Percentiles rank a stretch among this genome's conserved stretches.
phyloP scores from a whole-genome alignment of 2,113 vertebrate genomes.

The Prietella phreatophila region DNA sequence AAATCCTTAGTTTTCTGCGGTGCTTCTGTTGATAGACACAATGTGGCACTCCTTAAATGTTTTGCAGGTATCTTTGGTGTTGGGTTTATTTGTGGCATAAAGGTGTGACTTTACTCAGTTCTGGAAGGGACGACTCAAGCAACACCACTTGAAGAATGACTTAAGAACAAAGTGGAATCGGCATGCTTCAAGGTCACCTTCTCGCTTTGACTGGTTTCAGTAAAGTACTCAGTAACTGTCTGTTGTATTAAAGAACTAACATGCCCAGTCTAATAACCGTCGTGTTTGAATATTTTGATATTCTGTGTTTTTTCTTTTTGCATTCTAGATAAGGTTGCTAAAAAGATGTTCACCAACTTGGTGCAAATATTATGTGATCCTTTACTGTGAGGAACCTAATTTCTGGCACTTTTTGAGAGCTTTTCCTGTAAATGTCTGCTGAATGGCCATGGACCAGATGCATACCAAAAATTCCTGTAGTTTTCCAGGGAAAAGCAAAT shows the following conservation, averaged over 20 bases:
- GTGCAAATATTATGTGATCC: background rate
- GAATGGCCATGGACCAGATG: constrained; percentile 30
- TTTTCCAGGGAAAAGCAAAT: constrained; percentile 48
- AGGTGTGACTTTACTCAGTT: constrained; percentile 62
- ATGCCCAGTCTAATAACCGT: background rate
- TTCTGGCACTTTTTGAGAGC: constrained; percentile 21
- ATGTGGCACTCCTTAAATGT: constrained; percentile 64
- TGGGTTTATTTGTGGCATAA: constrained; percentile 61
- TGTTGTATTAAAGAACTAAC: background rate
- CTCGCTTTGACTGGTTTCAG: background rate
- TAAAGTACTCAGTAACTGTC: background rate
- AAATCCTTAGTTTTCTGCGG: background rate
- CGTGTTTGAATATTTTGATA: background rate
- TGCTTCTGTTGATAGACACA: background rate
- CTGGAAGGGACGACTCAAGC: constrained; percentile 35
- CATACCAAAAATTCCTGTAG: constrained; percentile 63
- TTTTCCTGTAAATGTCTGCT: constrained; percentile 10
- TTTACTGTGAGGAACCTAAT: constrained; percentile 33
- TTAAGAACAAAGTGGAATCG: constrained; percentile 50
- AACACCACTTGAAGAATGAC: constrained; percentile 53
- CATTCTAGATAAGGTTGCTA: constrained; percentile 36
- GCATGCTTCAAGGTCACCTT: constrained; percentile 38
- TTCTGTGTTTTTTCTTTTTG: background rate
- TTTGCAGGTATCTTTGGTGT: constrained; percentile 55
- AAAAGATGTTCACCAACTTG: constrained; percentile 14